Percentiles rank a stretch among this genome's conserved stretches.
These are phyloP conservation scores for Celastrina argiolus DNA, from an alignment of 2,888 invertebrate genomes.

Conservation along the genomic window DNA sequence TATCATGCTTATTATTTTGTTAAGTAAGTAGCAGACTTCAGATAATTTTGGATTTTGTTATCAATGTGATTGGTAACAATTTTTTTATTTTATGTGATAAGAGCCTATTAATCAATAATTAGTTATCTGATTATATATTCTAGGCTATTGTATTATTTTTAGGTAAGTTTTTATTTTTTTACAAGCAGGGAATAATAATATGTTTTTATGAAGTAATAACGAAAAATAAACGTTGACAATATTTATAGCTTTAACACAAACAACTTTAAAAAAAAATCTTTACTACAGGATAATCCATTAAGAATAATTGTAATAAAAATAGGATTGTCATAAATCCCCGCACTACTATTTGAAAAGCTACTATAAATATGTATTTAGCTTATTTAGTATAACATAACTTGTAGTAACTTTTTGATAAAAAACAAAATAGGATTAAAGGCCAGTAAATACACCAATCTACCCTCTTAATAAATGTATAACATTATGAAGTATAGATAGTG, in stretches of 20 bases:
- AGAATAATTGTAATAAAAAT: neutral
- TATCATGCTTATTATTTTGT: neutral
- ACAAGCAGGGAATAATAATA: conserved; percentile 3
- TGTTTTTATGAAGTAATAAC: neutral
- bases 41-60: neutral
- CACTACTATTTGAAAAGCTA: neutral
- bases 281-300: neutral
- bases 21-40: conserved; percentile 4
- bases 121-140: neutral
- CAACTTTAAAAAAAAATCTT: neutral
- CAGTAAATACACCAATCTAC: too few species aligned
- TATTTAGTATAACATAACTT: neutral
- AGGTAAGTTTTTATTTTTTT: neutral
- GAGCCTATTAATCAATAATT: neutral
- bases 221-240: neutral
- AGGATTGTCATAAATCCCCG: neutral
- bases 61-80: neutral
- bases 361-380: too few species aligned
- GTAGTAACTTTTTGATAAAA: neutral
- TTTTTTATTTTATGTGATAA: too few species aligned
- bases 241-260: neutral
- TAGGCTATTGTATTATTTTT: neutral
- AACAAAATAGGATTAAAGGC: too few species aligned
- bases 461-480: too few species aligned
- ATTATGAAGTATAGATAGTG: too few species aligned